These are phyloP conservation scores for Drosophila paranaensis DNA, from an alignment of 2,888 invertebrate genomes.

Conservation along the genomic window DNA sequence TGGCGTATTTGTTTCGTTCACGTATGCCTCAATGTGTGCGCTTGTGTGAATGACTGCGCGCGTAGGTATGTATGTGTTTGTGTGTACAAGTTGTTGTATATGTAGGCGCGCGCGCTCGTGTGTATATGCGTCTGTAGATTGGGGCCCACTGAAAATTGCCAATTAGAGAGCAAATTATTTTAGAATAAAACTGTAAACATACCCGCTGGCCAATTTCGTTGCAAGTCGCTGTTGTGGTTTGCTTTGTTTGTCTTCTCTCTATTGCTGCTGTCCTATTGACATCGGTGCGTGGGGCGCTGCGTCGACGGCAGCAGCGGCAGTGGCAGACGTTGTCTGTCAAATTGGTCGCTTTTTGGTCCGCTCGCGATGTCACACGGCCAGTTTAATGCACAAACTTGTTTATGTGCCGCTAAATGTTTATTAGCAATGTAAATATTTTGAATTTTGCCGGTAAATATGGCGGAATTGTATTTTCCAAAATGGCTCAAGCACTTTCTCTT, in stretches of 20 bases:
- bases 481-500: constrained; percentile 79
- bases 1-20: constrained; percentile 38
- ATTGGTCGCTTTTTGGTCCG: constrained; percentile 31
- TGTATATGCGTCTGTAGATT: constrained; percentile 48
- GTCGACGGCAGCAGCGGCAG: constrained; percentile 58
- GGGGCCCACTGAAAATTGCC: constrained; percentile 57
- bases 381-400: constrained; percentile 40
- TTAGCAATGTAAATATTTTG: constrained; percentile 82
- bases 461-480: constrained; percentile 83
- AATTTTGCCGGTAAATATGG: constrained; percentile 84
- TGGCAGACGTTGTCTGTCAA: constrained; percentile 65
- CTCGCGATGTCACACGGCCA: constrained; percentile 22
- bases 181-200: constrained; percentile 35
- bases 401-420: constrained; percentile 43
- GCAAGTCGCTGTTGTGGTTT: constrained; percentile 15
- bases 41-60: constrained; percentile 13
- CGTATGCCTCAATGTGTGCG: constrained; percentile 26
- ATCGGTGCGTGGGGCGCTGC: constrained; percentile 69
- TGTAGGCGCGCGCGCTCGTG: constrained; percentile 58
- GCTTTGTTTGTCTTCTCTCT: constrained; percentile 36
- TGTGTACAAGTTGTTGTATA: constrained; percentile 29
- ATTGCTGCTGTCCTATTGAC: constrained; percentile 54
- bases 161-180: constrained; percentile 58
- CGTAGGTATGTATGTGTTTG: constrained; percentile 8
- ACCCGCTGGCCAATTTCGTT: constrained; percentile 53